Evolutionary conservation across 2,797 vertebrate genomes (phyloP).

Genomic region (Spinus olivaceus): DNA sequence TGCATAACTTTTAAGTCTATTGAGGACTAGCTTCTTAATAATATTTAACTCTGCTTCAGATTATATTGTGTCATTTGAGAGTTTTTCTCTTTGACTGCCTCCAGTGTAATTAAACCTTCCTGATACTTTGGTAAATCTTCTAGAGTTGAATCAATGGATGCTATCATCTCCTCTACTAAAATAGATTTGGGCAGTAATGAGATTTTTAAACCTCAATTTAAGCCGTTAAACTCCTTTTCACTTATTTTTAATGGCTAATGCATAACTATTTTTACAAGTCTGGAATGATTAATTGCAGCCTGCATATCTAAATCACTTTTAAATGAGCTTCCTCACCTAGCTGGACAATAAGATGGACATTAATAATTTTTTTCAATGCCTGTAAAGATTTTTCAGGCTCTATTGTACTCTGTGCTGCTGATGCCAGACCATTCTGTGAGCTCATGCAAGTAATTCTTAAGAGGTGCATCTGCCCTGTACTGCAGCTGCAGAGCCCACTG

Average conservation of each 20-base stretch:
- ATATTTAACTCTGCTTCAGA: not conserved
- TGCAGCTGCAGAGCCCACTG: not conserved
- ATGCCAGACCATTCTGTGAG: not conserved
- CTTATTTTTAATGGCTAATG: constrained; percentile 13
- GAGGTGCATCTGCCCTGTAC: not conserved
- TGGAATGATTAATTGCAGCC: constrained; percentile 4
- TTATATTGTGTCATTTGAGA: not conserved
- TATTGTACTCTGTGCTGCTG: not conserved
- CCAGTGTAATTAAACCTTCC: constrained; percentile 1
- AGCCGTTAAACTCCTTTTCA: not conserved
- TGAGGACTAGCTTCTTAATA: not conserved
- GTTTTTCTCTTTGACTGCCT: not conserved
- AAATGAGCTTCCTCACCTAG: not conserved
- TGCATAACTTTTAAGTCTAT: not conserved
- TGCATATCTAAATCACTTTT: not conserved
- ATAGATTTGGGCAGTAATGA: constrained; percentile 18
- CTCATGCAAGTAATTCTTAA: not conserved
- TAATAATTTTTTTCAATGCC: not conserved
- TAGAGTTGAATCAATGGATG: not conserved
- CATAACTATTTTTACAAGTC: constrained; percentile 12
- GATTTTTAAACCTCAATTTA: constrained; percentile 43
- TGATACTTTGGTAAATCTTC: constrained; percentile 3
- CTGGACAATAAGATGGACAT: not conserved
- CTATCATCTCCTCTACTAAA: not conserved
- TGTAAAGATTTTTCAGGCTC: not conserved